Evolutionary conservation across 2,797 vertebrate genomes (phyloP), one percentile per base, ranked within the genome.

Genomic region (Morus bassanus): DNA sequence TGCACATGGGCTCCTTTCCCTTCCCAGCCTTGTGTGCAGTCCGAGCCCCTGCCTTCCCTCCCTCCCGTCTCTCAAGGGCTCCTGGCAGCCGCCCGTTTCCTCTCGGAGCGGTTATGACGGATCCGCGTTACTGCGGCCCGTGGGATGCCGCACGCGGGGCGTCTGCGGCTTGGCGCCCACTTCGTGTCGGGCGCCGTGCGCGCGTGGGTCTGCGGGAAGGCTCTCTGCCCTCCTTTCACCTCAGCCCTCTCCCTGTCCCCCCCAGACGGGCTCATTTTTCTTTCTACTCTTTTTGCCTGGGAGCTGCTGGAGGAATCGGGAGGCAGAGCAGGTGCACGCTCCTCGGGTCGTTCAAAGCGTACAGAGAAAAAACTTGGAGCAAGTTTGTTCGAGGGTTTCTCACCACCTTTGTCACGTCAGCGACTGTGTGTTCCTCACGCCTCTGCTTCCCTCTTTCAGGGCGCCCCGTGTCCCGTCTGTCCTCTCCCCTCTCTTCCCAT

Each of bases 401-500:
- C 10, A 0, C 19, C 33, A 45, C 33, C 46, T 68, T 68, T 68
- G 8, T 75, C 14, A 3, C 16, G 2, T 16, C 33, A 15, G 33
- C 3, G 9, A 5, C 45, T 17, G 13, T 15, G 14, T 27, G 10
- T 48, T 68, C n/a, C 46, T 79, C 33, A 5, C 0, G 0, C 22
- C 37, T 74, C 48, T 33, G 27, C 50, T 65, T 43, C 22, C 27
- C 16, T 30, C 39, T 63, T 33, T 41, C 28, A 10, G n/a, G 3
- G 11, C 48, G 28, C 28, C 7, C 18, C 1, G 0, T 41, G 14
- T 63, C n/a, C 18, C 0, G 0, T 18, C 24, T 19, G 5, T n/a
- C 31, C 43, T 76, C n/a, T 63, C 7, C 7, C 21, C 11, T 1
- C 9, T 51, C 31, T 64, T 68, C 35, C 53, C 33, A 11, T 60